Evolutionary conservation across 2,113 vertebrate genomes (phyloP), one percentile per base, ranked within the genome.

Genomic region (Corythornis vintsioides): DNA sequence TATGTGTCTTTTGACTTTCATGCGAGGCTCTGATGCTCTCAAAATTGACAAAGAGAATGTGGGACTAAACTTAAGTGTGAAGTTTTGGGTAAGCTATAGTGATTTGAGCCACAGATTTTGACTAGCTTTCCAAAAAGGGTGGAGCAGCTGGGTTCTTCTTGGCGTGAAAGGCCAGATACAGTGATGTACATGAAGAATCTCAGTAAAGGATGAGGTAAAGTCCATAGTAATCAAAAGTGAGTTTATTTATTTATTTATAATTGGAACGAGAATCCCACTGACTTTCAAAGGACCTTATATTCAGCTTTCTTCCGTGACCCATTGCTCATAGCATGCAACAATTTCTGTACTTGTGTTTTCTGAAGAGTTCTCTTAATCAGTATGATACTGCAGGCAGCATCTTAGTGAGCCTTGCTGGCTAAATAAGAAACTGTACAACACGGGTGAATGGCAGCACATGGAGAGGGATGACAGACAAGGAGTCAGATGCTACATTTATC

Each of bases 231-330:
- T 82, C 12, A 63, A 71, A 76, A 55, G 12, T 21, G 50, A 22
- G 50, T 79, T 55, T 38, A 29, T 35, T 60, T 24, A 15, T 53
- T 52, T 38, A 25, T 13, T 33, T 31, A n/a, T 33, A 21, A 61
- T 45, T 35, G 15, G 26, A 76, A 12, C 0, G 0, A 90, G 0
- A 85, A 55, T 73, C 19, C 22, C 28, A 19, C 15, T 50, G n/a
- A 33, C n/a, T 78, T 86, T 38, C 65, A 55, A 2, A 76, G 29
- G 24, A 29, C 22, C 10, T 75, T 69, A 11, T 31, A 56, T 84
- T 78, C 45, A 10, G 26, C 0, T 74, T 82, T 31, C 8, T 84
- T 79, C 53, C 71, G 50, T 83, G 60, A 64, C 50, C 43, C 18
- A 9, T 9, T 64, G 50, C 20, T 10, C 19, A 9, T 15, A 50